A percentile compares a stretch with the other conserved stretches of the same genome.
Evolutionary conservation across 2,888 invertebrate species (phyloP).

Genomic region (Ischnus inquisitorius): DNA sequence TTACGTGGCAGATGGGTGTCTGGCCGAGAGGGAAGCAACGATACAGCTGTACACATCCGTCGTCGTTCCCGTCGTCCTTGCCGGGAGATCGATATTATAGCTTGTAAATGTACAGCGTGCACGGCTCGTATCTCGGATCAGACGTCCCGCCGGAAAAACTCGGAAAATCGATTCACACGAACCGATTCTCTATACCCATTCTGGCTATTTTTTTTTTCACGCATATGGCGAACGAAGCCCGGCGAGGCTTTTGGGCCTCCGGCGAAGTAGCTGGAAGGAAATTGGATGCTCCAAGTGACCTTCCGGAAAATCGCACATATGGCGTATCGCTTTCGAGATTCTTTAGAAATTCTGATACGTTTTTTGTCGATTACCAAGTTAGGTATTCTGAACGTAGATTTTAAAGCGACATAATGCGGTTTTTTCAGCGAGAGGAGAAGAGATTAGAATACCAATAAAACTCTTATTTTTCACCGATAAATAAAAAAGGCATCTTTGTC

Average conservation of each 20-base stretch:
- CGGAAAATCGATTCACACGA: conserved; percentile 61
- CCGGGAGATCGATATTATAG: conserved; percentile 53
- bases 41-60: conserved; percentile 69
- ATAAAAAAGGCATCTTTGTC: neutral
- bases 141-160: conserved; percentile 28
- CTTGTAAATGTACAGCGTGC: neutral
- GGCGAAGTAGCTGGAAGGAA: conserved; percentile 41
- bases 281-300: conserved; percentile 44
- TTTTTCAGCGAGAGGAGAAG: neutral
- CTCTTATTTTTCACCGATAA: neutral
- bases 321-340: neutral
- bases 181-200: conserved; percentile 38
- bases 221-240: conserved; percentile 39
- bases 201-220: conserved; percentile 18
- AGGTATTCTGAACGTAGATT: neutral
- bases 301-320: conserved; percentile 44
- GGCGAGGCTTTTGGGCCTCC: conserved; percentile 5
- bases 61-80: conserved; percentile 61
- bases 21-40: conserved; percentile 58
- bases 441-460: too few species aligned
- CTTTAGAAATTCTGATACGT: neutral
- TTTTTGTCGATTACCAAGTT: neutral
- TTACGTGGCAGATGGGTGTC: conserved; percentile 71
- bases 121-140: conserved; percentile 12
- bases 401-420: neutral